Base-by-base conservation (phyloP, 2,888 invertebrate species). In the Ophion obscuratus region DNA sequence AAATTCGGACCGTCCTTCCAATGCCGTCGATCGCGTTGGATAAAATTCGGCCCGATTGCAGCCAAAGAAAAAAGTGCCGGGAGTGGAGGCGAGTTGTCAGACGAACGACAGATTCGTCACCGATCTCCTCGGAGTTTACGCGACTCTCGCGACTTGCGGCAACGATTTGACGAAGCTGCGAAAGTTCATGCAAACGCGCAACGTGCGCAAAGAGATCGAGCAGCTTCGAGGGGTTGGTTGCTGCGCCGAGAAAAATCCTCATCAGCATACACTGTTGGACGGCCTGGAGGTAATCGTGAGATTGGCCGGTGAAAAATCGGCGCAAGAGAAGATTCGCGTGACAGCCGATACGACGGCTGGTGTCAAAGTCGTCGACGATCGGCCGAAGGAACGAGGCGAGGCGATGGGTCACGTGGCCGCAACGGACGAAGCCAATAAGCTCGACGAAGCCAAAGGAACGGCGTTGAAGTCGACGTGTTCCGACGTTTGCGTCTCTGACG, bases 251-350 rank as follows among this genome's bases (percentile, higher is more conserved):
- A 88, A 87, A 20, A 64, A 44, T 10, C 87, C 88, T 6, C 91
- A 92, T 81, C 74, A 91, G 53, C 91, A 91, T 20, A 90, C 90
- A 10, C 76, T 78, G 3, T 77, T 92, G 24, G 90, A 91, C 20
- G 92, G 91, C 11, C 70, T 87, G 5, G 84, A 83, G 17, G 87
- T 86, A 4, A 62, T 88, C n/a, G 81, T 88, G 11, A 85, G 86
- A 66, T 83, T 87, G 44, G 74, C 83, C 5, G n/a, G 70, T 11
- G 81, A 85, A 27, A 86, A 79, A 83, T 62, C 75, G 14, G 36
- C 61, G 2, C 74, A 36, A 4, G 66, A 74, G 17, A 68, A 73
- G 24, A 62, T 53, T 57, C 74, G 27, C 36, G 61, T 11, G 31
- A 66, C 64, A 14, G 40, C 36, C 14, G 81, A 80, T 17, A 11